Conservation (phyloP, 2,113 vertebrate genomes). For the Stegostoma tigrinum region DNA sequence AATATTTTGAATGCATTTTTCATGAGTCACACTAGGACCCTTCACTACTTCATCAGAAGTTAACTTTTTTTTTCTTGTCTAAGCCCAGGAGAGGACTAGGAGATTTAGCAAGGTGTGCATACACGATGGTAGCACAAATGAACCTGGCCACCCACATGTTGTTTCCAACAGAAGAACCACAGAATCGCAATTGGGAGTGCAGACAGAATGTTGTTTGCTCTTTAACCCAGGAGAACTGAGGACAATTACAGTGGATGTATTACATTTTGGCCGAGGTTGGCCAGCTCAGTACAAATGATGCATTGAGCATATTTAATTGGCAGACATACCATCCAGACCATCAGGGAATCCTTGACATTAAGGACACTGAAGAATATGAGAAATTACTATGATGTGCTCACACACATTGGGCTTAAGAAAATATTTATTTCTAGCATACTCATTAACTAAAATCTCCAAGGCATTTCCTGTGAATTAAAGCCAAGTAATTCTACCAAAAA, state of each 20-base stretch:
- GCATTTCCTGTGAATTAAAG: constrained; percentile 21
- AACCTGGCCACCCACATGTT: not conserved
- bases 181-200: not conserved
- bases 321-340: not conserved
- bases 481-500: not conserved
- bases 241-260: not conserved
- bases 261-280: not conserved
- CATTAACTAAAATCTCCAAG: not conserved
- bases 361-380: not conserved
- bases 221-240: not conserved
- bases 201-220: not conserved
- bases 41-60: not conserved
- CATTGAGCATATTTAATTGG: not conserved
- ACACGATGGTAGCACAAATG: not conserved
- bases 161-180: not conserved
- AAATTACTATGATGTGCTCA: not conserved
- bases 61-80: not conserved
- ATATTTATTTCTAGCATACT: not conserved
- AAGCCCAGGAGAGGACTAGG: not conserved
- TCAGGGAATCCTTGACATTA: not conserved
- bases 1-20: not conserved
- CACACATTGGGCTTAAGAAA: not conserved
- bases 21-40: not conserved
- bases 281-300: not conserved
- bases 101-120: not conserved